Evolutionary conservation across 2,113 vertebrate species (phyloP).

Genomic region (Uropsilus gracilis): DNA sequence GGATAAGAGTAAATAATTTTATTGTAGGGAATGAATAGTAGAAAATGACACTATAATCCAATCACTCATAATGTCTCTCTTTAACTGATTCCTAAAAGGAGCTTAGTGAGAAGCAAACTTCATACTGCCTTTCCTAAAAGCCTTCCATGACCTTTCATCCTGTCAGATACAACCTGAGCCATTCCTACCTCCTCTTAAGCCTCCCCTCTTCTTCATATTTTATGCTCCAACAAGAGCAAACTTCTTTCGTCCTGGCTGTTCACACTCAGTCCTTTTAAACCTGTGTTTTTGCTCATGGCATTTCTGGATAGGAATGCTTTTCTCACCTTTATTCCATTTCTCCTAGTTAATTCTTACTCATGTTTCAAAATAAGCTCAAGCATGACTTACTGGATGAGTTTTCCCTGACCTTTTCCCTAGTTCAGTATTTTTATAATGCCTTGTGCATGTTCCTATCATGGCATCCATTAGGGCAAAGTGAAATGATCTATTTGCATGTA

Average conservation of each 20-base stretch:
- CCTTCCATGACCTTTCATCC: neutral
- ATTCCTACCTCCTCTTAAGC: neutral
- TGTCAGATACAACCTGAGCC: neutral
- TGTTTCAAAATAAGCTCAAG: constrained; percentile 22
- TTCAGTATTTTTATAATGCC: neutral
- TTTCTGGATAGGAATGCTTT: constrained; percentile 48
- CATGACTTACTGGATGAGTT: neutral
- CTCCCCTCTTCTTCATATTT: neutral
- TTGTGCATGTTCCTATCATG: neutral
- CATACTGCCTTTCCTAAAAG: neutral
- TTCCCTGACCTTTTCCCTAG: neutral
- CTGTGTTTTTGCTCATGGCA: neutral
- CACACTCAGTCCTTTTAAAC: neutral
- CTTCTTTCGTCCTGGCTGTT: neutral
- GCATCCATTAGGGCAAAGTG: neutral
- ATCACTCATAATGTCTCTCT: neutral
- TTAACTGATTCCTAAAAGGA: neutral
- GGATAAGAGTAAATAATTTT: neutral
- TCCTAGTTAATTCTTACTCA: neutral
- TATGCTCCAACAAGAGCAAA: neutral
- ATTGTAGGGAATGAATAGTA: neutral
- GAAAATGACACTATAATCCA: neutral
- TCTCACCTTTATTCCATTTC: constrained; percentile 19
- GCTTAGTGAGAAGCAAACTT: neutral
- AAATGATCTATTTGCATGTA: neutral